Base-by-base conservation (phyloP, 2,113 vertebrate genomes). In the Marcusenius ussheri region DNA sequence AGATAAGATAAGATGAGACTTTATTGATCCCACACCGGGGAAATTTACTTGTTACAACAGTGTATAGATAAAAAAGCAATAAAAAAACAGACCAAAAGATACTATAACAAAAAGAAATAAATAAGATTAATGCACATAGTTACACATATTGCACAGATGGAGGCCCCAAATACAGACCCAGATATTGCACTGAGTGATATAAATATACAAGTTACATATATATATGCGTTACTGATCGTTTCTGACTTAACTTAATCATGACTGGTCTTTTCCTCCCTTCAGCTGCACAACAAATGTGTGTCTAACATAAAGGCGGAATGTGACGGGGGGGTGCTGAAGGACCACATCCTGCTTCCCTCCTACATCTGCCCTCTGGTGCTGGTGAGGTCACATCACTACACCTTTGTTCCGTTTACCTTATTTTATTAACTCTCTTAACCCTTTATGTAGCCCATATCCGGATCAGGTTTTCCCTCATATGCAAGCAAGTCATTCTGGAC, bases 231-330 rank as follows among this genome's bases (percentile, higher is more conserved):
- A 47, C 39, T 84, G 19, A 42, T 47, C 2, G 9, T 47, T 84
- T 84, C 45, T 24, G 15, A 21, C 39, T 45, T 17, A 74, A 74
- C 70, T 77, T 74, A 74, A 39, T 39, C 31, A 39, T 42, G 35
- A 8, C 74, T 19, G 31, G 74, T 19, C 15, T 80, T 39, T 15
- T 80, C 35, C 2, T 2, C 15, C 88, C 83, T 77, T 74, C 91
- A 99, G 98, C 95, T 99, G 56, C 98, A 99, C 94, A 99, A 99
- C 92, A 99, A 99, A 92, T 99, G 98, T 95, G 98, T 97, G 47
- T 99, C 98, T 83, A 96, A 98, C 90, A 94, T 98, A 91, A 99
- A 97, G 95, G 96, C 97, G 0, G 98, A 99, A 91, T 99, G 98
- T 94, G 98, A 99, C 89, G 99, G 98, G 90, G 98, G 98, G 90